phyloP scores from a whole-genome alignment of 2,113 vertebrate genomes.

The Lophius piscatorius region DNA sequence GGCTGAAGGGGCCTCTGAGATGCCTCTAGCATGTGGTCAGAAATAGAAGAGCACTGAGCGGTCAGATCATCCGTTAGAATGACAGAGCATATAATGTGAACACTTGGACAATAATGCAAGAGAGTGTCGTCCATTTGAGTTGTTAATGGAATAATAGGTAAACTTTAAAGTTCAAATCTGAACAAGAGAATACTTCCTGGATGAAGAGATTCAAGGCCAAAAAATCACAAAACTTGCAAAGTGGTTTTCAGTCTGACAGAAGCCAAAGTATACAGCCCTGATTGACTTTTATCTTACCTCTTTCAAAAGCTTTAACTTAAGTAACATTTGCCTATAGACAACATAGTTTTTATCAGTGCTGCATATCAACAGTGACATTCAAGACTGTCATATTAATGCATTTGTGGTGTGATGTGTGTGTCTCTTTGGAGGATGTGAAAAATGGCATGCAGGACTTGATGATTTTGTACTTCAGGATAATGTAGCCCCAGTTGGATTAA shows the following conservation, averaged over 20 bases:
- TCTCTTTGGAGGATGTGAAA: conserved; percentile 9
- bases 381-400: conserved; percentile 26
- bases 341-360: not conserved
- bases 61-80: conserved; percentile 28
- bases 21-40: conserved; percentile 45
- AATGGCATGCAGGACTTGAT: conserved; percentile 12
- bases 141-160: conserved; percentile 39
- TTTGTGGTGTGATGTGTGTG: conserved; percentile 2
- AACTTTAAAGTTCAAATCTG: conserved; percentile 19
- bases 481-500: conserved; percentile 2
- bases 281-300: conserved; percentile 32
- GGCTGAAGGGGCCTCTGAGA: conserved; percentile 26
- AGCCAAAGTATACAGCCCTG: not conserved
- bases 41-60: conserved; percentile 50
- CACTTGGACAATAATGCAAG: conserved; percentile 56
- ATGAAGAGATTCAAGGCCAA: not conserved
- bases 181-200: not conserved
- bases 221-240: conserved; percentile 17
- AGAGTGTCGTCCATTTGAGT: conserved; percentile 22
- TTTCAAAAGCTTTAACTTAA: conserved; percentile 48
- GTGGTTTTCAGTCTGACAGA: not conserved
- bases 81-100: conserved; percentile 8
- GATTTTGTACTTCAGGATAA: conserved; percentile 13
- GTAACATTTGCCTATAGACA: conserved; percentile 52
- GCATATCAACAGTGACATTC: conserved; percentile 37